These are phyloP conservation scores for Trematomus bernacchii DNA, from an alignment of 2,797 vertebrate species.

Conservation along the genomic window DNA sequence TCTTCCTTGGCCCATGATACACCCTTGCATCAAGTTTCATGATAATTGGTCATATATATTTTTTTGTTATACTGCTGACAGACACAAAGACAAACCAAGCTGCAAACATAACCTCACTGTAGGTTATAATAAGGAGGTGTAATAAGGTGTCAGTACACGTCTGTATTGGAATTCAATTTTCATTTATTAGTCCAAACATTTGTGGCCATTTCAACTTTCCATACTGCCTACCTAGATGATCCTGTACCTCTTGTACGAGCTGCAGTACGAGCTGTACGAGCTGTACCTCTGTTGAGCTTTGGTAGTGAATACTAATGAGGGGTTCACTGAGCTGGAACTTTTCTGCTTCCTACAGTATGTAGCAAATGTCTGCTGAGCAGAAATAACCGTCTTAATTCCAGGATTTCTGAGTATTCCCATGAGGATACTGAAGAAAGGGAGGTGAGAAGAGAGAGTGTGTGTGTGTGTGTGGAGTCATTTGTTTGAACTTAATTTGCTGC, in stretches of 20 bases:
- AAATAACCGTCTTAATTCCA: conserved; percentile 43
- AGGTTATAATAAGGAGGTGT: not conserved
- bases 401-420: conserved; percentile 19
- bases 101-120: too few relatives aligned
- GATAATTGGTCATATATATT: too few relatives aligned
- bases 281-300: conserved; percentile 23
- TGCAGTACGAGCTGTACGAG: conserved; percentile 32
- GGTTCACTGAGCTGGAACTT: conserved; percentile 58
- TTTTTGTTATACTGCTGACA: too few relatives aligned
- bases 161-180: conserved; percentile 9
- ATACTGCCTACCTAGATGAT: conserved; percentile 32
- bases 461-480: conserved; percentile 13
- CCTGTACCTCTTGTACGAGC: conserved; percentile 40
- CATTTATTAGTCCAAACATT: conserved; percentile 29
- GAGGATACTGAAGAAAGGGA: conserved; percentile 21
- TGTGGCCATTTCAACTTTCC: conserved; percentile 49
- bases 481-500: conserved; percentile 26
- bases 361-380: conserved; percentile 34
- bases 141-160: conserved; percentile 18
- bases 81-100: too few relatives aligned
- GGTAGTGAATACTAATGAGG: conserved; percentile 61
- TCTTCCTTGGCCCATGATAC: too few relatives aligned
- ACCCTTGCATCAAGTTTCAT: too few relatives aligned
- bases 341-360: conserved; percentile 26
- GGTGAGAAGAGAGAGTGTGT: conserved; percentile 2